Percentiles rank a stretch among this genome's conserved stretches.
Evolutionary conservation across 2,888 invertebrate species (phyloP).

Genomic region (Falcaria lacertinaria): DNA sequence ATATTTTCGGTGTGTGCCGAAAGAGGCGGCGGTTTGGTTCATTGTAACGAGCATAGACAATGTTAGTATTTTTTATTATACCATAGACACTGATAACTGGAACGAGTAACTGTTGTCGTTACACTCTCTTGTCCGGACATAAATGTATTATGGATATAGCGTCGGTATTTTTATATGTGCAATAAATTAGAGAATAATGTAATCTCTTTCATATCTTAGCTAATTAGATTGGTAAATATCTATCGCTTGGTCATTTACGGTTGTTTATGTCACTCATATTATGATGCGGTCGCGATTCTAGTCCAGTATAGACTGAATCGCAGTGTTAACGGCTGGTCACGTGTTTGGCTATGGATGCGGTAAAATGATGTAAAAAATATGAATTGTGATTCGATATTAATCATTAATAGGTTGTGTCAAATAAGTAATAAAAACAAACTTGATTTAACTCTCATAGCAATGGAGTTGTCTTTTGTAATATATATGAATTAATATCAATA

Average conservation of each 20-base stretch:
- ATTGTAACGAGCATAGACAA: slow-evolving; percentile 36
- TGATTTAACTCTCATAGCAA: too few species aligned
- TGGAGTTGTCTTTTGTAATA: background rate
- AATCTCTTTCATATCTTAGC: slow-evolving; percentile 73
- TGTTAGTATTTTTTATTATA: slow-evolving; percentile 31
- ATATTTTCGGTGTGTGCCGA: slow-evolving; percentile 35
- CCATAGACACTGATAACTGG: slow-evolving; percentile 40
- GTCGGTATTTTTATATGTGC: slow-evolving; percentile 74
- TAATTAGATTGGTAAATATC: slow-evolving; percentile 66
- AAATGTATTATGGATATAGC: slow-evolving; percentile 26
- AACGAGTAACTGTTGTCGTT: slow-evolving; percentile 19
- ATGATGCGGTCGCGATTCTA: slow-evolving; percentile 34
- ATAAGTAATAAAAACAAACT: background rate
- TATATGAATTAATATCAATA: background rate
- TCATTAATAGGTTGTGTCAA: background rate
- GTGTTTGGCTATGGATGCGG: background rate
- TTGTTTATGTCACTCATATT: slow-evolving; percentile 36
- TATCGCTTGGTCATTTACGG: slow-evolving; percentile 64
- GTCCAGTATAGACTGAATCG: slow-evolving; percentile 4
- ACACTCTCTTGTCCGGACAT: slow-evolving; percentile 33
- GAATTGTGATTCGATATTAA: background rate
- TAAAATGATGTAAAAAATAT: background rate
- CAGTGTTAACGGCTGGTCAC: background rate
- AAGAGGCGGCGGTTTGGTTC: slow-evolving; percentile 45
- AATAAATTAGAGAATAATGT: slow-evolving; percentile 62